Evolutionary conservation across 2,113 vertebrate species (phyloP).

Genomic region (Mastomys coucha): DNA sequence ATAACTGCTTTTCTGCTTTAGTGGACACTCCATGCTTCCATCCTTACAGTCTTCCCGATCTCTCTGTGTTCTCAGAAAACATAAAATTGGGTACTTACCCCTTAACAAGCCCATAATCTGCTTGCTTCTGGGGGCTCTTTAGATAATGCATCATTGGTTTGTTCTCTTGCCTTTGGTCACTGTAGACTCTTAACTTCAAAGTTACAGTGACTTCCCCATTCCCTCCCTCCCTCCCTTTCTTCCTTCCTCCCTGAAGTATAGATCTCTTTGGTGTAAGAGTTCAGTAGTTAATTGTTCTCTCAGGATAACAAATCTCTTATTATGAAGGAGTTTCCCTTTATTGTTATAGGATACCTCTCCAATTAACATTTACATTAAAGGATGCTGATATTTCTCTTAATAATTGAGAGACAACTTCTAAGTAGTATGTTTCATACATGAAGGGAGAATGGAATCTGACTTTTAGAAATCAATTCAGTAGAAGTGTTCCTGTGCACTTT

Average conservation of each 20-base stretch:
- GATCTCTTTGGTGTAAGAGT: neutral
- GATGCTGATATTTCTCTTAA: neutral
- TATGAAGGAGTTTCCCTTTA: neutral
- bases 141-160: neutral
- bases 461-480: neutral
- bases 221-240: neutral
- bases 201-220: neutral
- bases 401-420: neutral
- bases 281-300: conserved; percentile 18
- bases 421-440: neutral
- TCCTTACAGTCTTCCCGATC: neutral
- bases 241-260: neutral
- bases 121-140: neutral
- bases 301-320: conserved; percentile 39
- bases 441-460: neutral
- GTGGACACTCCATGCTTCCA: neutral
- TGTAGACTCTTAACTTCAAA: conserved; percentile 15
- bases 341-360: neutral
- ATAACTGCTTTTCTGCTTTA: conserved; percentile 5
- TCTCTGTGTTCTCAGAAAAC: neutral
- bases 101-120: neutral
- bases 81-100: neutral
- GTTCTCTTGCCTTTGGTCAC: neutral
- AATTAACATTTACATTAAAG: neutral
- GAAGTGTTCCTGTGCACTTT: neutral